Evolutionary conservation across 2,113 vertebrate species (phyloP).

Genomic region (Eira barbara): DNA sequence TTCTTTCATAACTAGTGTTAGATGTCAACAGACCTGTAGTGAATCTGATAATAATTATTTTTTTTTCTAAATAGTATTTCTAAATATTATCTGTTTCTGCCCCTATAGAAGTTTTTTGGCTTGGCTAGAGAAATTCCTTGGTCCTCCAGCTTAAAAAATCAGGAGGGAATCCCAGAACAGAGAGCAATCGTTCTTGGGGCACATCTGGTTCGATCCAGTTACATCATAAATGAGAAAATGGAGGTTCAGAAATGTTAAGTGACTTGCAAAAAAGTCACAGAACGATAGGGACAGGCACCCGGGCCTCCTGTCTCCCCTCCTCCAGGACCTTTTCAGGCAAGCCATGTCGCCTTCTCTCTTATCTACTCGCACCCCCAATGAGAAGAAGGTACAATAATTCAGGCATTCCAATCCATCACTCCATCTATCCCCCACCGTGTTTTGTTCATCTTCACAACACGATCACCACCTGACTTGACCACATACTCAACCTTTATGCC

Average conservation of each 20-base stretch:
- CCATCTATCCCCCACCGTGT: accelerated
- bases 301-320: not conserved
- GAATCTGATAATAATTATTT: not conserved
- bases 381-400: not conserved
- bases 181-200: not conserved
- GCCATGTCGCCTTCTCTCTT: not conserved
- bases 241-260: not conserved
- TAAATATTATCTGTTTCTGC: constrained; percentile 2
- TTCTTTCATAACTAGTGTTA: not conserved
- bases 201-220: not conserved
- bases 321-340: not conserved
- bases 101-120: not conserved
- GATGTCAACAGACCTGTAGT: not conserved
- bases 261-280: not conserved
- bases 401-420: not conserved
- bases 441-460: not conserved
- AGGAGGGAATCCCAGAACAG: not conserved
- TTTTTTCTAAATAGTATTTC: not conserved
- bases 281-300: accelerated
- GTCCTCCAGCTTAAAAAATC: not conserved
- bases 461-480: not conserved
- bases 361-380: too few relatives aligned
- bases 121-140: not conserved
- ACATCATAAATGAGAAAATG: not conserved
- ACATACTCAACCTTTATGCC: not conserved